These are phyloP conservation scores for Lepidochrysops patricia DNA, from an alignment of 2,888 invertebrate species.

Conservation along the genomic window DNA sequence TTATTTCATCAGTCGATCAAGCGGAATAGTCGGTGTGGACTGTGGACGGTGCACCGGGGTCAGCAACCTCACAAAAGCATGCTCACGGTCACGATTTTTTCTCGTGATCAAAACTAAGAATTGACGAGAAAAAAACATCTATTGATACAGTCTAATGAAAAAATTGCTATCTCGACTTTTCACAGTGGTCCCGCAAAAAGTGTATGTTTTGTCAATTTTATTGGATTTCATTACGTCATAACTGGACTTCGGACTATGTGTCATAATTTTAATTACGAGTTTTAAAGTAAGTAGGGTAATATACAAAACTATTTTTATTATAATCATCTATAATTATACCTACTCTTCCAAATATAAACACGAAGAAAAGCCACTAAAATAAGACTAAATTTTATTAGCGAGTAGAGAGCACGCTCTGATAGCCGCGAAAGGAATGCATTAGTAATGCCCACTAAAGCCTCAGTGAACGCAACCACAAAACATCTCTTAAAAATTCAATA, in stretches of 20 bases:
- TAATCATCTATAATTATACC: no score
- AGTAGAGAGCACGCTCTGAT: slow-evolving; percentile 12
- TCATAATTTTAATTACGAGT: neutral
- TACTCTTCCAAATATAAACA: neutral
- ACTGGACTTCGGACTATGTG: neutral
- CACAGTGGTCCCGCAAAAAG: neutral
- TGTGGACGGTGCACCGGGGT: slow-evolving; percentile 32
- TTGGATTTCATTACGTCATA: neutral
- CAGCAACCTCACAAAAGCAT: slow-evolving; percentile 37
- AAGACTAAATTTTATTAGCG: neutral
- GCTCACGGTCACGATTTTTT: slow-evolving; percentile 46
- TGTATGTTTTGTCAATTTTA: neutral
- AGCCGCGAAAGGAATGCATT: slow-evolving; percentile 18
- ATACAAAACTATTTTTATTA: no score
- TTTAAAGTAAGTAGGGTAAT: neutral
- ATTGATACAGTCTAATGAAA: slow-evolving; percentile 17
- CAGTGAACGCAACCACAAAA: slow-evolving; percentile 30
- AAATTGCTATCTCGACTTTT: slow-evolving; percentile 1
- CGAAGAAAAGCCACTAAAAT: neutral
- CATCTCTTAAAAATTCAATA: slow-evolving; percentile 50
- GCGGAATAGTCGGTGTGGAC: slow-evolving; percentile 8
- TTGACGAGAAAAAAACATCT: slow-evolving; percentile 24
- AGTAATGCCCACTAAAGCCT: slow-evolving; percentile 20
- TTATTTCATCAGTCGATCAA: slow-evolving; percentile 13
- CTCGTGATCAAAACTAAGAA: slow-evolving; percentile 46